Evolutionary conservation across 2,888 invertebrate genomes (phyloP).

Genomic region (Frankliniella fusca): DNA sequence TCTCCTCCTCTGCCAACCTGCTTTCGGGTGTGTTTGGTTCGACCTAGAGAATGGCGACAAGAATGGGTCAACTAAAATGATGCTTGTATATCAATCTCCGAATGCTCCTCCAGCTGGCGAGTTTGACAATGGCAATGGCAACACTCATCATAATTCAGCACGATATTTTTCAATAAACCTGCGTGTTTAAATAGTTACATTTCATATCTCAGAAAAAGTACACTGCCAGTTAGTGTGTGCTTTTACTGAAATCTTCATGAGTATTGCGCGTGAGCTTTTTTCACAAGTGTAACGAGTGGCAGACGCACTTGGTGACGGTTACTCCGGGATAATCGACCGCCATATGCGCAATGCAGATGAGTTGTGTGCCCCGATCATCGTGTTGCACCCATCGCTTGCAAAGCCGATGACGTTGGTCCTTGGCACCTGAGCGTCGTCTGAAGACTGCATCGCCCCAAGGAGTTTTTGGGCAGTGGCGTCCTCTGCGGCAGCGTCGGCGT

Average conservation of each 20-base stretch:
- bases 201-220: too few species aligned
- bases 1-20: too few species aligned
- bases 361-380: slow-evolving; percentile 42
- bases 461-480: slow-evolving; percentile 36
- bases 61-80: too few species aligned
- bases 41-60: too few species aligned
- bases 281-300: slow-evolving; percentile 44
- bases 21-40: too few species aligned
- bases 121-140: too few species aligned
- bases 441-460: slow-evolving; percentile 33
- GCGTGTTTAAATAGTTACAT: too few species aligned
- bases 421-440: slow-evolving; percentile 31
- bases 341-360: slow-evolving; percentile 40
- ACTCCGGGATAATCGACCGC: slow-evolving; percentile 38
- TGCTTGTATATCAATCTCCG: too few species aligned
- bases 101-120: too few species aligned
- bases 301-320: slow-evolving; percentile 41
- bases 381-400: slow-evolving; percentile 39
- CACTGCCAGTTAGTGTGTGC: too few species aligned
- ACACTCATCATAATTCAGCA: too few species aligned
- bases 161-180: too few species aligned
- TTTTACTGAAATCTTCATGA: slow-evolving; percentile 40
- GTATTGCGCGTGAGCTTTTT: slow-evolving; percentile 42
- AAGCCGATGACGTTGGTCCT: slow-evolving; percentile 43
- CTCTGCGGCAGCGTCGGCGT: slow-evolving; percentile 33